A percentile compares a stretch with the other conserved stretches of the same genome.
Evolutionary conservation across 2,113 vertebrate species (phyloP).

Genomic region (Chamaea fasciata): DNA sequence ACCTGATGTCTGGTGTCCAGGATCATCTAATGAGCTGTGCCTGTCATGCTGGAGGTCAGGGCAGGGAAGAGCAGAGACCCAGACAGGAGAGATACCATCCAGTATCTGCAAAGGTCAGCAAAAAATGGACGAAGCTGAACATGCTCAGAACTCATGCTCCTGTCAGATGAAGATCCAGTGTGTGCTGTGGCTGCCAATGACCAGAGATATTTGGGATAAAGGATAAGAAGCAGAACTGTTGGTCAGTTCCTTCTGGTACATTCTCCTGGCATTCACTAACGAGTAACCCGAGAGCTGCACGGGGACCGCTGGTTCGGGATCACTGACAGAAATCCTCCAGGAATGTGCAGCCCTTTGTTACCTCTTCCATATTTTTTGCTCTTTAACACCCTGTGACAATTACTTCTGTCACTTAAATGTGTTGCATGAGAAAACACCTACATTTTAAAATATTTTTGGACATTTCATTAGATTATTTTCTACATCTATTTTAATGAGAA

Average conservation of each 20-base stretch:
- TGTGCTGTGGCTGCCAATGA: not conserved
- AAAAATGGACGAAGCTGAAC: not conserved
- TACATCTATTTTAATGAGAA: not conserved
- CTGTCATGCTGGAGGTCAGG: not conserved
- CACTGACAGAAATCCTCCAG: not conserved
- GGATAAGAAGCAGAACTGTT: not conserved
- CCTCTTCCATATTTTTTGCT: not conserved
- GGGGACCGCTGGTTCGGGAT: fast-evolving
- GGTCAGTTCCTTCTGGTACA: not conserved
- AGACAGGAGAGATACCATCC: not conserved
- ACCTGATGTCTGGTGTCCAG: not conserved
- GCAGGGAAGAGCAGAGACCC: not conserved
- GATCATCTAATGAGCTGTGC: not conserved
- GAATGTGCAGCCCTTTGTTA: not conserved
- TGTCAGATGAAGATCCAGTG: not conserved
- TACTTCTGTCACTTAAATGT: not conserved
- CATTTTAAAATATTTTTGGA: not conserved
- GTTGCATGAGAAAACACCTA: not conserved
- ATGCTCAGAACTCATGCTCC: not conserved
- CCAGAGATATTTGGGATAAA: not conserved
- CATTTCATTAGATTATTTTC: not conserved
- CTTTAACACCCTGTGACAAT: not conserved
- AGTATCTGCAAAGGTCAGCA: not conserved
- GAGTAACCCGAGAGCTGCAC: not conserved
- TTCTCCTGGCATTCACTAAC: not conserved